Base-by-base conservation (phyloP, 2,797 vertebrate species). In the Paedocypris micromegethes region DNA sequence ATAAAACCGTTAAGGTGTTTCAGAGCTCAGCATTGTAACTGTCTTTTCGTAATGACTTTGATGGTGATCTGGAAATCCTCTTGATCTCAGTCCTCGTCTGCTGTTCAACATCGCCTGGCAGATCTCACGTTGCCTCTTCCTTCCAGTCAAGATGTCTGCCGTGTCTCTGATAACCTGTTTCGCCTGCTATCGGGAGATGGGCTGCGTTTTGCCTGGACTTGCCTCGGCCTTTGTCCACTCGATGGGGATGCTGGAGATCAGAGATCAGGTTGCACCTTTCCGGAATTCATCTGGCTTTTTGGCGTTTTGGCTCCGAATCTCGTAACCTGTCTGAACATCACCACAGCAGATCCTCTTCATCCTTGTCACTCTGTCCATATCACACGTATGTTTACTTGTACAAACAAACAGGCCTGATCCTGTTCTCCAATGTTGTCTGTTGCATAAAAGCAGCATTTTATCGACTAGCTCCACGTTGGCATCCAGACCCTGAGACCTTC, bases 401-500 rank as follows among this genome's bases (percentile, higher is more conserved):
- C 23, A 23, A 23, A 23, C 23, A 1, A 23, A 23, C 23, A 23
- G 23, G 23, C 63, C 5, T n/a, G 56, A 58, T 58, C 5, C n/a
- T 23, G n/a, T 58, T 6, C 42, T 38, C n/a, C 3, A 3, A 9
- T 9, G 41, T 75, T 72, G 69, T 68, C 48, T 1, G 48, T 52
- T 72, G 75, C 72, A 76, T 62, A 68, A 61, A 70, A 72, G 64
- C 47, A 49, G 54, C 64, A 44, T 6, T 44, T 59, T 49, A 47
- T 9, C 58, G 70, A 48, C 72, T 72, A 78, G 81, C 81, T 70
- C 75, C 78, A 70, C 67, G 39, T 76, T 78, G 71, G 82, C 85
- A 81, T 81, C 85, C 80, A 77, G 79, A 82, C 76, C 80, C 78
- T 60, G 57, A 78, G 79, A 81, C 75, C 80, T 75, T 74, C 70